Percentiles rank a stretch among this genome's conserved stretches.
These are phyloP conservation scores for Watsonalla binaria DNA, from an alignment of 2,888 invertebrate species.

Conservation along the genomic window DNA sequence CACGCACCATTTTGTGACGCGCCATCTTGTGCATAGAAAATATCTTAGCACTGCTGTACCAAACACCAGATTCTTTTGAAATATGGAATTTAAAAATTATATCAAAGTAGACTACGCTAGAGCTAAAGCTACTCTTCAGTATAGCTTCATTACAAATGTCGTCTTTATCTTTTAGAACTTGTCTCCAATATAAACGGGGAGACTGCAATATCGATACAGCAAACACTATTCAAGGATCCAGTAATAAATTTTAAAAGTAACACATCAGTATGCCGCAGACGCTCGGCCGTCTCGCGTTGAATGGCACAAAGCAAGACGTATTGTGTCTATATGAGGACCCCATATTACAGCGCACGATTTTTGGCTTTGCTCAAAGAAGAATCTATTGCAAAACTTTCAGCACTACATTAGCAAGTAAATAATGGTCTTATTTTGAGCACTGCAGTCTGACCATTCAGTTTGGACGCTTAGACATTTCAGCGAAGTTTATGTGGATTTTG, in stretches of 20 bases:
- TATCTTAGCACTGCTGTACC: no score
- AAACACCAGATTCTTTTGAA: no score
- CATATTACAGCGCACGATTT: constrained; percentile 34
- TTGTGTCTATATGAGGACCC: constrained; percentile 49
- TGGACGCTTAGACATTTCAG: neutral
- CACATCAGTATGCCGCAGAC: constrained; percentile 70
- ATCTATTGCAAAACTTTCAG: constrained; percentile 2
- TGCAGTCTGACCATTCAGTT: constrained; percentile 1
- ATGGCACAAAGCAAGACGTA: constrained; percentile 72
- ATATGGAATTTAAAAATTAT: no score
- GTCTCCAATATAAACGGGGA: neutral
- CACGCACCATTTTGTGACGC: no score
- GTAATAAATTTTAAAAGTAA: constrained; percentile 73
- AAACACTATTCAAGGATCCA: constrained; percentile 34
- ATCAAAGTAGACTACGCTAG: no score
- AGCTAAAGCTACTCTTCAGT: no score
- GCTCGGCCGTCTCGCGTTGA: constrained; percentile 57
- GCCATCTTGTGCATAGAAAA: no score
- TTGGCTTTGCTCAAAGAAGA: constrained; percentile 11
- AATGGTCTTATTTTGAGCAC: neutral
- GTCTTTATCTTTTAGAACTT: no score
- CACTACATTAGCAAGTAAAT: neutral
- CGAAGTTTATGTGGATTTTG: neutral
- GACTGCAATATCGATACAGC: constrained; percentile 5
- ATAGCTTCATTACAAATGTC: no score